These are phyloP conservation scores for Orbicella faveolata DNA, from an alignment of 64 coral and sea anemone genomes.

Conservation along the genomic window DNA sequence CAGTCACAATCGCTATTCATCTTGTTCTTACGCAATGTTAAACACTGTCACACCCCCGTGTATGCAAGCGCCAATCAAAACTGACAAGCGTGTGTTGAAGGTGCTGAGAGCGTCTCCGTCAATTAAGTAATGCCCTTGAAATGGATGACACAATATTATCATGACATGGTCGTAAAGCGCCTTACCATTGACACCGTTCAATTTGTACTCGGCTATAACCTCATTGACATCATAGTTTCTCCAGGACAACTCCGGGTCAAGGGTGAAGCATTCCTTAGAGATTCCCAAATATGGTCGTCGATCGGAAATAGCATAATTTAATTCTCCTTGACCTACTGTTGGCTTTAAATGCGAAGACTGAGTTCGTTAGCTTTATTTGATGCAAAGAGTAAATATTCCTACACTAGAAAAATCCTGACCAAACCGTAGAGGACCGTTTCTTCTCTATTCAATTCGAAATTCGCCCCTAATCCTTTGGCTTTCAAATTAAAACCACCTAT, in stretches of 20 bases:
- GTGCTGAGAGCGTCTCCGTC: not conserved
- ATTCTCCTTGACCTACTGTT: too few species aligned
- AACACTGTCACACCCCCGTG: not conserved
- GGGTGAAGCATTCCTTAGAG: not conserved
- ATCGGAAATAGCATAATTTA: too few species aligned
- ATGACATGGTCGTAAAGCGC: not conserved
- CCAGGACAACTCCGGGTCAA: not conserved
- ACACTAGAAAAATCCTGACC: too few species aligned
- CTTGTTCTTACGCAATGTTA: not conserved
- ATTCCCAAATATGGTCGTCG: not conserved
- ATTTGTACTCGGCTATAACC: not conserved
- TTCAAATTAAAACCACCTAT: too few species aligned
- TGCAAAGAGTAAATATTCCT: too few species aligned
- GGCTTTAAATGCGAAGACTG: too few species aligned
- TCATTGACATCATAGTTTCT: not conserved
- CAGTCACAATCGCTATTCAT: not conserved
- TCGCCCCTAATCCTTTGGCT: too few species aligned
- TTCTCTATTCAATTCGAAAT: too few species aligned
- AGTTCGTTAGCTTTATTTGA: too few species aligned
- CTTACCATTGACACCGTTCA: not conserved
- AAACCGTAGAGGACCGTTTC: too few species aligned
- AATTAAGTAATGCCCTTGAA: slow-evolving; percentile 20
- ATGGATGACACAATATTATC: not conserved
- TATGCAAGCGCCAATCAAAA: not conserved
- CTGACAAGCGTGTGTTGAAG: not conserved